A percentile compares a stretch with the other conserved stretches of the same genome.
Conservation (phyloP, 1,140 invertebrate genomes). For the Meloidogyne hapla region DNA sequence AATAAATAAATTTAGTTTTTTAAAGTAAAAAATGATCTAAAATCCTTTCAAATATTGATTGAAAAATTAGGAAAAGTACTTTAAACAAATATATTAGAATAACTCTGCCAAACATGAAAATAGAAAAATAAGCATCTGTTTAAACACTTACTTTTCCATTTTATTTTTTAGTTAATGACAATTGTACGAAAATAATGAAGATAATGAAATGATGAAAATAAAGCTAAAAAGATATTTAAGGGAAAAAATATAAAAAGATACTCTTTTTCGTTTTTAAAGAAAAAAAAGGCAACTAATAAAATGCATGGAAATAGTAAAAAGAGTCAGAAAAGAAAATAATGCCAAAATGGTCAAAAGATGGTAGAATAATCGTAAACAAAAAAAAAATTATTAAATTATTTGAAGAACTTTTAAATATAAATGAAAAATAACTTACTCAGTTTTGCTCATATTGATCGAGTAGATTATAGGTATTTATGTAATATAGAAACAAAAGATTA, state of each 20-base stretch:
- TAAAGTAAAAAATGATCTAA: constrained; percentile 62
- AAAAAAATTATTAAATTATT: not conserved
- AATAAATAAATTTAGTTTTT: constrained; percentile 11
- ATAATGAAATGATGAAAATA: not conserved
- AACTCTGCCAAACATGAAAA: not conserved
- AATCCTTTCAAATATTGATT: no score
- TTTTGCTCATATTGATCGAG: not conserved
- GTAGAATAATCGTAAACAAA: not conserved
- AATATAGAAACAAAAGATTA: not conserved
- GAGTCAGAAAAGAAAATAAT: not conserved
- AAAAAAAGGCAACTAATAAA: not conserved
- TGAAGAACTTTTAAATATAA: not conserved
- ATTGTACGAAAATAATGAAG: not conserved
- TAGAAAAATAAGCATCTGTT: not conserved
- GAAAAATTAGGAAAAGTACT: no score
- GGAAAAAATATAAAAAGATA: not conserved
- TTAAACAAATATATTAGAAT: no score
- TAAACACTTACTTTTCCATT: not conserved
- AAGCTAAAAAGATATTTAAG: not conserved
- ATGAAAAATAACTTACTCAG: not conserved
- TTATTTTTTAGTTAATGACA: not conserved
- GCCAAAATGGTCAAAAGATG: not conserved
- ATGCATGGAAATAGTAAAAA: not conserved
- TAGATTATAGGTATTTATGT: not conserved
- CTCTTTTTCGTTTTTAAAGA: not conserved